Evolutionary conservation across 2,113 vertebrate genomes (phyloP).

Genomic region (Danio rerio): GRCz12tu NC_133196.1:29725001-29725500

Average conservation of each 20-base stretch:
- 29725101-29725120: constrained; percentile 57
- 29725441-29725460: constrained; percentile 39
- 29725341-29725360: constrained; percentile 60
- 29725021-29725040: constrained; percentile 12
- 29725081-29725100: constrained; percentile 49
- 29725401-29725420: constrained; percentile 15
- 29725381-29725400: constrained; percentile 51
- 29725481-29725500: constrained; percentile 60
- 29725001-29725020: not conserved
- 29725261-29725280: not conserved
- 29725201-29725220: constrained; percentile 3
- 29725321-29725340: constrained; percentile 49
- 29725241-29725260: not conserved
- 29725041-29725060: constrained; percentile 45
- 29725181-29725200: constrained; percentile 34
- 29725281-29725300: constrained; percentile 18
- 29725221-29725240: constrained; percentile 42
- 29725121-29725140: constrained; percentile 69
- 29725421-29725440: constrained; percentile 20
- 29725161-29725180: constrained; percentile 26
- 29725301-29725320: not conserved
- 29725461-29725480: constrained; percentile 57
- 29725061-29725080: constrained; percentile 32
- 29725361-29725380: constrained; percentile 70
- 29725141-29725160: constrained; percentile 59